Percentiles rank a stretch among this genome's conserved stretches.
phyloP scores from a whole-genome alignment of 2,888 invertebrate species.

The Vanessa cardui region DNA sequence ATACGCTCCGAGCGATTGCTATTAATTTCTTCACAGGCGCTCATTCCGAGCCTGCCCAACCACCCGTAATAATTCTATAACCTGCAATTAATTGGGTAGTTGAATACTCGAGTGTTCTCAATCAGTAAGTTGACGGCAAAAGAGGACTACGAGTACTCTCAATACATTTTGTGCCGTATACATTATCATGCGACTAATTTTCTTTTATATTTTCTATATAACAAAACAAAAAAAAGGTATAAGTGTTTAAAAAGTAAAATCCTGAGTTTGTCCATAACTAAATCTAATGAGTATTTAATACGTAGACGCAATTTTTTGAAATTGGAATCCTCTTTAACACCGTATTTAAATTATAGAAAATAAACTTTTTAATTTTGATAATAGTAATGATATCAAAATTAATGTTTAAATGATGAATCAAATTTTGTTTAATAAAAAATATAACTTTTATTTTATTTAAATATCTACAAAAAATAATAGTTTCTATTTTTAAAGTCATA shows the following conservation, averaged over 20 bases:
- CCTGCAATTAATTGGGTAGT: constrained; percentile 35
- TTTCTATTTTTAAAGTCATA: background rate
- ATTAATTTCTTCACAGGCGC: constrained; percentile 30
- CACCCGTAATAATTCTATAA: constrained; percentile 36
- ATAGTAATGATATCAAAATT: too few relatives aligned
- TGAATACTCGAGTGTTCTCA: constrained; percentile 29
- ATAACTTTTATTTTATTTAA: too few relatives aligned
- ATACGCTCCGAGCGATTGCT: constrained; percentile 29
- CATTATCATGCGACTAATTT: background rate
- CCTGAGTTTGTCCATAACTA: too few relatives aligned
- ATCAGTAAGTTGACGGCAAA: constrained; percentile 15
- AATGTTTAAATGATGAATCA: too few relatives aligned
- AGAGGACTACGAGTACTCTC: background rate
- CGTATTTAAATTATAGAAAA: too few relatives aligned
- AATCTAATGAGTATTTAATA: too few relatives aligned
- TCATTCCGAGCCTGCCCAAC: constrained; percentile 24
- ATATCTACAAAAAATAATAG: too few relatives aligned
- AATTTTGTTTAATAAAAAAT: too few relatives aligned
- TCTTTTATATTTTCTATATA: background rate
- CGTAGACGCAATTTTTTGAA: too few relatives aligned
- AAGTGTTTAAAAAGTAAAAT: too few relatives aligned
- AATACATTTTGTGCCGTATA: background rate
- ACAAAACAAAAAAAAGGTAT: background rate
- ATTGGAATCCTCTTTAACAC: too few relatives aligned
- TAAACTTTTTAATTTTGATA: too few relatives aligned